Evolutionary conservation across 92 coral and sea anemone species (phyloP).

Genomic region (Pocillopora grandis): DNA sequence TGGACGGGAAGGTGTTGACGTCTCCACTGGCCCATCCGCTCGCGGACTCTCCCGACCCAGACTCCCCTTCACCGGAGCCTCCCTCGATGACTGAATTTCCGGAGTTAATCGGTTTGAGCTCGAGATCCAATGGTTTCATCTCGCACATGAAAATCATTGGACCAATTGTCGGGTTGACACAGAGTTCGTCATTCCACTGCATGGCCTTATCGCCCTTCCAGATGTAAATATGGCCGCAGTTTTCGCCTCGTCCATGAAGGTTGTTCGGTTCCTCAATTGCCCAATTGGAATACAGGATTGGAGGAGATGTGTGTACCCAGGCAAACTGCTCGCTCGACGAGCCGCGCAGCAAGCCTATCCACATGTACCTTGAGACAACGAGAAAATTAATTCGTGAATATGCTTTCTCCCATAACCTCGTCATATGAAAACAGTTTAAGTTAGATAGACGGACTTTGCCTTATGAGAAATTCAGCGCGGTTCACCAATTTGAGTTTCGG

Average conservation of each 20-base stretch:
- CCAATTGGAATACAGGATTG: conserved; percentile 43
- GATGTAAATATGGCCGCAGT: conserved; percentile 49
- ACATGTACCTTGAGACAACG: conserved; percentile 22
- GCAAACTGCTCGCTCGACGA: conserved; percentile 25
- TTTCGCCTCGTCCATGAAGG: conserved; percentile 36
- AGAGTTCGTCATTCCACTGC: conserved; percentile 51
- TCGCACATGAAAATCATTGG: conserved; percentile 48
- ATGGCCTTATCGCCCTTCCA: conserved; percentile 24
- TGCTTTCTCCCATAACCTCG: neutral
- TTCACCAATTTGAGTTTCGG: too few relatives aligned
- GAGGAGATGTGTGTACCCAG: conserved; percentile 48
- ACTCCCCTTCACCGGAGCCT: conserved; percentile 26
- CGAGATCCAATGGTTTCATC: conserved; percentile 18
- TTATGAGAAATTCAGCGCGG: too few relatives aligned
- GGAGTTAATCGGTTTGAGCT: conserved; percentile 1
- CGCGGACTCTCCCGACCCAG: conserved; percentile 28
- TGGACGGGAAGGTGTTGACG: neutral
- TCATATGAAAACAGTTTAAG: too few relatives aligned
- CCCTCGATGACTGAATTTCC: conserved; percentile 18
- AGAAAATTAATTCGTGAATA: neutral
- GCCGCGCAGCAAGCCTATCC: conserved; percentile 49
- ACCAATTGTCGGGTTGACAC: conserved; percentile 41
- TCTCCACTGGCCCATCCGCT: conserved; percentile 14
- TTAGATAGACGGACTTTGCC: too few relatives aligned
- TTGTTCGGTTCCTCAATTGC: conserved; percentile 39